Evolutionary conservation across 2,797 vertebrate species (phyloP), one percentile per base, ranked within the genome.

Genomic region (Crossoptilon crossoptilon): DNA sequence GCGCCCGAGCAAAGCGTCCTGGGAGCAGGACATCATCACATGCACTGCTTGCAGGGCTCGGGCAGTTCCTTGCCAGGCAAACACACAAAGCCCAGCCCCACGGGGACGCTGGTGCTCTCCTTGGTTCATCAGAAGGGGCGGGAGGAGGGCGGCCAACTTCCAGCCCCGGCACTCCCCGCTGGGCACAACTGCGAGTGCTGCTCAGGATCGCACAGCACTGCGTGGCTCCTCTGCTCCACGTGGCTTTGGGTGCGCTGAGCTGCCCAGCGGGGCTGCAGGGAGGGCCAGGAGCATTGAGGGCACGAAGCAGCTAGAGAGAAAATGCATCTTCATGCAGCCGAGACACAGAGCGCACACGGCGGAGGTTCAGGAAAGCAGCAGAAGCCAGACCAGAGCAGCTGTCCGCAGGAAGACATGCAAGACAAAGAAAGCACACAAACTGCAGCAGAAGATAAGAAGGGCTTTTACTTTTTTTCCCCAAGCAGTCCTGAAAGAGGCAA

Each of bases 401-500:
- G 96, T 79, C 95, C 94, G 31, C 63, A 11, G 95, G 96, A 95
- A 93, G 86, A 96, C 97, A 97, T 97, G 95, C 97, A 97, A 97
- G 69, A 88, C 97, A 97, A 97, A 97, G 96, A 85, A 96, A 94
- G 96, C 96, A 96, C 92, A 94, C 84, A 86, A 90, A 93, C 58
- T 48, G 97, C 96, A 92, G 96, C 95, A 85, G 92, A 33, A 60
- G 93, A 87, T 97, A 92, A 80, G 93, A 96, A 94, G 87, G 96
- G 94, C 96, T 97, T 90, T 95, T 98, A 97, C 97, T 98, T 97
- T 97, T 97, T 96, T 93, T 96, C 89, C 97, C 97, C 96, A 97
- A 97, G 96, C 97, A 97, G 96, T 97, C 97, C 97, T 95, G 97
- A 96, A 97, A 98, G 66, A 98, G 94, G 97, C 97, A 97, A 93